Conservation (phyloP, 2,888 invertebrate species). For the Acronicta aceris region DNA sequence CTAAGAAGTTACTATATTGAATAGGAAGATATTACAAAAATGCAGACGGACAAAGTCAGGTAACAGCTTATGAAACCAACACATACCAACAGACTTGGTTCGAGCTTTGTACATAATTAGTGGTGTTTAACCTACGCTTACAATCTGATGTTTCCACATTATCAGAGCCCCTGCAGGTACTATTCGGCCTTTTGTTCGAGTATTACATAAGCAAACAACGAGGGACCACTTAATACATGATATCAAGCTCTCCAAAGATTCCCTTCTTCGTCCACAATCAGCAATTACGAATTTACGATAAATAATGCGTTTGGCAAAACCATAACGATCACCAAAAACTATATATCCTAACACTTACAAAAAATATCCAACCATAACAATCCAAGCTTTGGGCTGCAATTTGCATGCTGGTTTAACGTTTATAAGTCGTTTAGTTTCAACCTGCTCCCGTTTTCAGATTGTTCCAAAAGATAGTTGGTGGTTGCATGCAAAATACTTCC, state of each 20-base stretch:
- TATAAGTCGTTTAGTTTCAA: constrained; percentile 55
- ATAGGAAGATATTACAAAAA: not conserved
- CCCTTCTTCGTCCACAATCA: constrained; percentile 71
- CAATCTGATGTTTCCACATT: constrained; percentile 23
- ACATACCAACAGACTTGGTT: not conserved
- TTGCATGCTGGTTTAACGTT: constrained; percentile 15
- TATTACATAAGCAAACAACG: constrained; percentile 56
- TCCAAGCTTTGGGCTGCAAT: constrained; percentile 37
- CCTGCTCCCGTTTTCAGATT: constrained; percentile 83
- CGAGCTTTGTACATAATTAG: constrained; percentile 14
- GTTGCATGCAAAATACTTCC: constrained; percentile 88
- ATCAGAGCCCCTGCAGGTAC: constrained; percentile 32
- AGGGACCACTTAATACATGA: constrained; percentile 70
- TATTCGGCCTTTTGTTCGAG: constrained; percentile 23
- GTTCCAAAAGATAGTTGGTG: constrained; percentile 84
- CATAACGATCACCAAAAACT: constrained; percentile 41
- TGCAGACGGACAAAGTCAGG: not conserved
- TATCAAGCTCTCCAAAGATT: constrained; percentile 74
- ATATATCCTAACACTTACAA: constrained; percentile 15
- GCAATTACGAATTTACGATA: constrained; percentile 84
- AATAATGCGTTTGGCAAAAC: constrained; percentile 78
- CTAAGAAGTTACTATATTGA: too few relatives aligned
- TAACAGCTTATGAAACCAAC: constrained; percentile 3
- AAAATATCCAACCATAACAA: constrained; percentile 38
- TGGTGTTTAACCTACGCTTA: constrained; percentile 16